Conservation (phyloP, 1,140 invertebrate species). For the Ylistrum balloti region DNA sequence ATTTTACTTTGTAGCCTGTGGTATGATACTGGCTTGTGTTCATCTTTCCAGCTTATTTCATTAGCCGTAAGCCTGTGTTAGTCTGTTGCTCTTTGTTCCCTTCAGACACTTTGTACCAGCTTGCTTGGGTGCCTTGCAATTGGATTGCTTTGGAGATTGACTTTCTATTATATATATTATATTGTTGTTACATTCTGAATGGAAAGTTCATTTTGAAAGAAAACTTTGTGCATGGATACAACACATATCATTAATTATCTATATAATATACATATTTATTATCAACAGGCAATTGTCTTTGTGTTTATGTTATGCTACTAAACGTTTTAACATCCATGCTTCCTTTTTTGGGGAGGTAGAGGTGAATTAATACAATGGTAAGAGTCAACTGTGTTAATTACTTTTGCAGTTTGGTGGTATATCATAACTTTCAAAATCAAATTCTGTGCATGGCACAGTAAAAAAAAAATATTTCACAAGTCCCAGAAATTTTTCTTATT, state of each 20-base stretch:
- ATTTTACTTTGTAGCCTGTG: background rate
- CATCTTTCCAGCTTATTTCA: background rate
- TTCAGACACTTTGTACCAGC: background rate
- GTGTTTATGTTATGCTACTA: background rate
- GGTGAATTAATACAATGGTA: background rate
- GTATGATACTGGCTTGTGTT: background rate
- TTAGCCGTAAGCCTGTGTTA: conserved; percentile 22
- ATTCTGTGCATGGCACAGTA: no score
- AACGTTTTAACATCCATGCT: background rate
- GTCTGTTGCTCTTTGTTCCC: background rate
- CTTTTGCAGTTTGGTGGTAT: no score
- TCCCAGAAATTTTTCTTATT: no score
- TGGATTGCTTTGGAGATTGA: conserved; percentile 26
- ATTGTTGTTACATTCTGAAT: background rate
- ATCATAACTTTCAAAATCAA: no score
- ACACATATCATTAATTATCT: background rate
- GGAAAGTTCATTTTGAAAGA: background rate
- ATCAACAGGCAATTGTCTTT: background rate
- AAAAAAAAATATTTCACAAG: no score
- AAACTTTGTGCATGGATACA: background rate
- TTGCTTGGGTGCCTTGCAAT: conserved; percentile 28
- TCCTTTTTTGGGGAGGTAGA: background rate
- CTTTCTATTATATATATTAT: background rate
- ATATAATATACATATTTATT: background rate
- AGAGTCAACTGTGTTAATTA: background rate